Evolutionary conservation across 1,140 invertebrate species (phyloP), one percentile per base, ranked within the genome.

Genomic region (Pseudomyrmex pallidus): DNA sequence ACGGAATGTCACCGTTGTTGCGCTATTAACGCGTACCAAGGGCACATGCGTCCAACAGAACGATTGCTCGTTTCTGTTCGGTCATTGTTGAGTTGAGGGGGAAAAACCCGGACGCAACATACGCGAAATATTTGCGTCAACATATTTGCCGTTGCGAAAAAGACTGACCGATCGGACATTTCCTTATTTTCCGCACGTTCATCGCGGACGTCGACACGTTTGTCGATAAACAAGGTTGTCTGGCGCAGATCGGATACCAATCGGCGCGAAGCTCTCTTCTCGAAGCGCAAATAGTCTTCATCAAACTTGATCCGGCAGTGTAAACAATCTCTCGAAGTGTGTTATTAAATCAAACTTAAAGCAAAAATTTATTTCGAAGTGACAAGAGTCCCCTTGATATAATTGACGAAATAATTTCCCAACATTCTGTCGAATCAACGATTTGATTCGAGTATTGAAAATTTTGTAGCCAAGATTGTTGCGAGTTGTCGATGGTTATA

Each of bases 1-100:
- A 74, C 84, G 59, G 77, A 57, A 87, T 76, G 63, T 83, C 80
- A 67, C 85, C 73, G 25, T 56, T 77, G 77, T 72, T 64, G 22
- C 25, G 8, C 74, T 70, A 82, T 83, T 82, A 68, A 35, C 63
- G 46, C 17, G 63, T 48, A 54, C 35, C 78, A 48, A 52, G 63
- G 72, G 54, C 77, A 20, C 59, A 10, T 17, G 59, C 66, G 48
- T 66, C 74, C 76, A 78, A 72, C 68, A 25, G 46, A 57, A n/a
- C 46, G 63, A 62, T 57, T 54, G 35, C 44, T 17, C 13, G 44
- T 66, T 12, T 35, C 35, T 4, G 35, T 35, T 35, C 35, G 35
- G 35, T 35, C 35, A 35, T 63, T 74, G 44, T 61, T 85, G 56
- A 13, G 56, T 61, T 52, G 50, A 74, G 66, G 64, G 64, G 5